Evolutionary conservation across 2,797 vertebrate genomes (phyloP), one percentile per base, ranked within the genome.

Genomic region (Tokudaia muenninki): DNA sequence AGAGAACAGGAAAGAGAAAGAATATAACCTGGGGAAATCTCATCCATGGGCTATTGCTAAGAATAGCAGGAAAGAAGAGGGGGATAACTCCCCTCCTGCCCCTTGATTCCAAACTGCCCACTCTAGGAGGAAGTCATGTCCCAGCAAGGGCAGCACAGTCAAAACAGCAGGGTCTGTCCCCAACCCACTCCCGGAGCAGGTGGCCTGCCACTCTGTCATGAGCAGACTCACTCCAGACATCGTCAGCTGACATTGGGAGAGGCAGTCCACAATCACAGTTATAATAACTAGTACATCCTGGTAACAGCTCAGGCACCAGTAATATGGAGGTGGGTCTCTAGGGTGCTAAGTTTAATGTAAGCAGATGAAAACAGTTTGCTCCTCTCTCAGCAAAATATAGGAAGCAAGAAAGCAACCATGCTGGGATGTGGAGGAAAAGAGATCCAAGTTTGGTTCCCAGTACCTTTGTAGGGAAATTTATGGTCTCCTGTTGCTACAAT

Each of bases 321-420:
- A 59, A 2, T 3, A 44, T 0, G 8, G 65, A 3, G 3, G 44
- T 1, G 4, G 13, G 14, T 55, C 12, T 70, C 24, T 3, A 10
- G 3, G 55, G 52, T 26, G 24, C 22, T 2, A 4, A 87, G n/a
- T 63, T 83, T 55, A 77, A 29, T 13, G 17, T 41, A 2, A 21
- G 61, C 52, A 37, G 34, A 84, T 3, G 41, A 83, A 47, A 80
- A 57, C 8, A 13, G 47, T 84, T 93, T 93, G 31, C 47, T 65
- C 67, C 41, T 57, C 34, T 9, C 47, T 55, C 74, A 16, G 22
- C 17, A 29, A 67, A 91, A 91, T 57, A 41, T 22, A n/a, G 59
- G 50, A 41, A 74, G 14, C 6, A 9, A 83, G 72, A 81, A 74
- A 29, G 26, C 4, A 12, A 24, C 50, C 72, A 0, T 1, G 8